Evolutionary conservation across 2,113 vertebrate species (phyloP), one percentile per base, ranked within the genome.

Genomic region (Tretioscincus oriximinensis): DNA sequence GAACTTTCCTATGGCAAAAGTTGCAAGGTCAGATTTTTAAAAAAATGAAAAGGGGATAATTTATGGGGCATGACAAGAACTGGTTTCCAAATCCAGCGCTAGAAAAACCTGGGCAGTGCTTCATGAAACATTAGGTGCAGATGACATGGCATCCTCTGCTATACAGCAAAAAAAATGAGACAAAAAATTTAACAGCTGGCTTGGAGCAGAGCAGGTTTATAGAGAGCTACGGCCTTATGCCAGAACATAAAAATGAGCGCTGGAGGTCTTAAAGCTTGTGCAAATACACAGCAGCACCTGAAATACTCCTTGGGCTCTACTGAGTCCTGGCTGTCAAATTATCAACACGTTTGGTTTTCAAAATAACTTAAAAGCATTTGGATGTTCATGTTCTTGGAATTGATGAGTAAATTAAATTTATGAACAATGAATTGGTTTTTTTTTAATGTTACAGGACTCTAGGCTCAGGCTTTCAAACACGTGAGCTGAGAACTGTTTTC

Each of bases 1-100:
- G 26, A 86, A 80, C 66, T 61, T 58, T 75, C 88, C 78, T 58
- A 73, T 54, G 77, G 35, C 26, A 81, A 77, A 86, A 76, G 67
- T 47, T 90, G 82, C 77, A 79, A 65, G 84, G 81, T 80, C 77
- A 77, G 81, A 66, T 88, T 86, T 45, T 81, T 81, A 86, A 85
- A 26, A 41, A 16, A 58, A 58, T 58, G 54, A 58, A 58, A 58
- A 18, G 54, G 54, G 54, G 54, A 58, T n/a, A 81, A 41, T 88
- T 89, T 89, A 86, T 83, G 51, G 88, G 84, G 79, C 68, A 83
- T 28, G 79, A 81, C 66, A 71, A 88, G 1, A 85, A 65, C 61
- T 1, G 66, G 73, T 87, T 85, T 91, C 74, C 72, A 86, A 41
- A 75, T 54, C 67, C 58, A 78, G 82, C 74, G 76, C 80, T 88